Conservation (phyloP, 2,888 invertebrate species). For the Digitonthophagus gazella region DNA sequence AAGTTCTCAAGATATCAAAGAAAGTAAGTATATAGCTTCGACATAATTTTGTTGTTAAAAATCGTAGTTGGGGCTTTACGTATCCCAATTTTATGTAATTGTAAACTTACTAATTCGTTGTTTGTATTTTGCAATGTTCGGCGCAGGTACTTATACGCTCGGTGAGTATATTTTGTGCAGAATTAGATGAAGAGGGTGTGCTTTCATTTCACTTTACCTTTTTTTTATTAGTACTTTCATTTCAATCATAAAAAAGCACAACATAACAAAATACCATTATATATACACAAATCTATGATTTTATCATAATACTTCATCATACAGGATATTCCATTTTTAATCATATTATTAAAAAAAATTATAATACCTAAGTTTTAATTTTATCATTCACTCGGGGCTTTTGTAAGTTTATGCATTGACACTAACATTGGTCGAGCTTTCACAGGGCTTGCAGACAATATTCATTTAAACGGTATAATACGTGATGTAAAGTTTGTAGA, state of each 20-base stretch:
- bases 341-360: no score
- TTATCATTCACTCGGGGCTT: no score
- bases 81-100: constrained; percentile 24
- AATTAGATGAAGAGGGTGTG: constrained; percentile 23
- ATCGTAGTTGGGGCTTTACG: constrained; percentile 17
- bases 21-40: constrained; percentile 66
- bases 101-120: constrained; percentile 39
- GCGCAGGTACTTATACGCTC: constrained; percentile 49
- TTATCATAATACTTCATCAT: background rate
- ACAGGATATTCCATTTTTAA: background rate
- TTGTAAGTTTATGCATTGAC: background rate
- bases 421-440: background rate
- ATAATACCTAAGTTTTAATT: no score
- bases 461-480: background rate
- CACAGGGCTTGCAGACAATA: background rate
- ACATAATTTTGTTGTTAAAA: constrained; percentile 15
- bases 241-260: background rate
- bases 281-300: background rate
- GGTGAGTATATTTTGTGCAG: constrained; percentile 44
- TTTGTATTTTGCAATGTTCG: constrained; percentile 41
- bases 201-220: constrained; percentile 28
- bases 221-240: constrained; percentile 8
- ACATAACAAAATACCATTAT: background rate
- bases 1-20: constrained; percentile 72
- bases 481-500: background rate